These are phyloP conservation scores for Butorides virescens DNA, from an alignment of 2,113 vertebrate genomes.

Conservation along the genomic window DNA sequence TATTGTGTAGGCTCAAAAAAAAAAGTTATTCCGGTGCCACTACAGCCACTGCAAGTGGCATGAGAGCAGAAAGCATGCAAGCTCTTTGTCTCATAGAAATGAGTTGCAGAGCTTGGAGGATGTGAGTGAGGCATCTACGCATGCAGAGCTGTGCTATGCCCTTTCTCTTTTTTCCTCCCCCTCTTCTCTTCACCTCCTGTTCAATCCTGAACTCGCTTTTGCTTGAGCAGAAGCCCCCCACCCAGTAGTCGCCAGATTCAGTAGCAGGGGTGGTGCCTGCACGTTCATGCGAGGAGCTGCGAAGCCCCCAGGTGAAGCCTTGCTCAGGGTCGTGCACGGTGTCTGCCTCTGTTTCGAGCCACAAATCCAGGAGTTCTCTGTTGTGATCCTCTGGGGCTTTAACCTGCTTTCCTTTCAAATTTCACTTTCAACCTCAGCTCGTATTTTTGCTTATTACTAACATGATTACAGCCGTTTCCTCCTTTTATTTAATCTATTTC, in stretches of 20 bases:
- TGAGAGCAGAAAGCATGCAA: accelerated
- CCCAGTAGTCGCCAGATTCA: background rate
- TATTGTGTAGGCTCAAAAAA: background rate
- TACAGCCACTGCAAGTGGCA: background rate
- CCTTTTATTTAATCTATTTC: background rate
- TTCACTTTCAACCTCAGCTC: background rate
- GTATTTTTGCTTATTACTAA: background rate
- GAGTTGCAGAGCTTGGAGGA: no score
- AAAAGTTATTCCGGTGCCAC: no score
- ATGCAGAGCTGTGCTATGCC: accelerated
- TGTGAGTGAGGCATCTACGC: accelerated
- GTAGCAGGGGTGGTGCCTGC: background rate
- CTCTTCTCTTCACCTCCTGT: background rate
- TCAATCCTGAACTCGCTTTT: background rate
- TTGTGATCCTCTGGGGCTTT: background rate
- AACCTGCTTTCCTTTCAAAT: background rate
- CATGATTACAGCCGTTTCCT: background rate
- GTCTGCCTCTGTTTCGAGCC: background rate
- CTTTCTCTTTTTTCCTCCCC: background rate
- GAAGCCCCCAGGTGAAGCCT: background rate
- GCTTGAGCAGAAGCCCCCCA: background rate
- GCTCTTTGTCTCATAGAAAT: background rate
- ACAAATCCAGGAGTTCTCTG: background rate
- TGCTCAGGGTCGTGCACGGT: background rate
- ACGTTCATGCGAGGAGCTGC: accelerated